These are phyloP conservation scores for Pterostichus madidus DNA, from an alignment of 2,888 invertebrate genomes.

Conservation along the genomic window DNA sequence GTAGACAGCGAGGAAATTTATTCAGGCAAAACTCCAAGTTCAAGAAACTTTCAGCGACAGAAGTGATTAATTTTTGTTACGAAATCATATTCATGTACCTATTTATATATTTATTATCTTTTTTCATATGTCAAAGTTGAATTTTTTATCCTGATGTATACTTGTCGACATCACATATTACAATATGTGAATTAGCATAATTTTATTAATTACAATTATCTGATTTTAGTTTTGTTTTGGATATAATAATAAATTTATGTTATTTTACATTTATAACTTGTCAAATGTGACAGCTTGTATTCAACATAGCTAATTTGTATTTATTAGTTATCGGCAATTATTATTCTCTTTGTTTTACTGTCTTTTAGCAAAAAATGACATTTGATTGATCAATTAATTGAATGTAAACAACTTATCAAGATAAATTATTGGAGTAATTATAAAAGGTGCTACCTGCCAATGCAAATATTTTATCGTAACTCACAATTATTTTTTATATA, in stretches of 20 bases:
- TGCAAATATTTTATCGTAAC: background rate
- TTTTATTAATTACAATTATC: slow-evolving; percentile 5
- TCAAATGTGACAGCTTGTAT: background rate
- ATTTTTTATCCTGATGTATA: background rate
- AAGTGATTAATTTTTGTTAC: slow-evolving; percentile 42
- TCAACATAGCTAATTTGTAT: slow-evolving; percentile 1
- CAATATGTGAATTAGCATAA: background rate
- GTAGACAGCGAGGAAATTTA: too few relatives aligned
- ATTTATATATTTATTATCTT: slow-evolving; percentile 35
- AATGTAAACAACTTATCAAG: slow-evolving; percentile 14
- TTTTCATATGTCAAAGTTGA: background rate
- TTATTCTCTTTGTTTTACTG: slow-evolving; percentile 4
- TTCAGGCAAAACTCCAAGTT: slow-evolving; percentile 42
- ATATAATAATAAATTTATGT: background rate
- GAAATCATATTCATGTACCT: slow-evolving; percentile 6
- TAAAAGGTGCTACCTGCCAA: background rate
- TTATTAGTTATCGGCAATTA: background rate
- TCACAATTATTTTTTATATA: background rate
- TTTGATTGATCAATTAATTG: slow-evolving; percentile 23
- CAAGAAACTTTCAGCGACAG: slow-evolving; percentile 34
- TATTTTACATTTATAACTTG: background rate
- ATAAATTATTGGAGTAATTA: slow-evolving; percentile 1
- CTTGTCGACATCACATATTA: background rate
- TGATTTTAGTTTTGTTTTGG: background rate
- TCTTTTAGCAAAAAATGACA: background rate